Conservation (phyloP, 2,888 invertebrate species). For the Lepidonotus clava region DNA sequence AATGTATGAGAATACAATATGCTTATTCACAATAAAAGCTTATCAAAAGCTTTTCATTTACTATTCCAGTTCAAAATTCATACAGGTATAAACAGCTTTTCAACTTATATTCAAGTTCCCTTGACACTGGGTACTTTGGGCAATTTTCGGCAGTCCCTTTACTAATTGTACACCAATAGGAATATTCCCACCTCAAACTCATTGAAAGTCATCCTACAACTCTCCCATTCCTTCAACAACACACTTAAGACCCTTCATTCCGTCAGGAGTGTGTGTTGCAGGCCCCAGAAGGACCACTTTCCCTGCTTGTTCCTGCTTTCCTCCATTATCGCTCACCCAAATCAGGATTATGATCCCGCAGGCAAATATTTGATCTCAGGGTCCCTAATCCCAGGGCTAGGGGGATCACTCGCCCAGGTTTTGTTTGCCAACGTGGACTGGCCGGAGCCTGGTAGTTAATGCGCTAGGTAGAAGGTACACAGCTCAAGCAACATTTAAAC, state of each 20-base stretch:
- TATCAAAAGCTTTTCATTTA: too few species aligned
- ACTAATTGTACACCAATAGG: not conserved
- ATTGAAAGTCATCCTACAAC: slow-evolving; percentile 17
- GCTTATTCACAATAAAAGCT: too few species aligned
- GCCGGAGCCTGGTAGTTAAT: not conserved
- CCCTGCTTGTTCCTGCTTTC: not conserved
- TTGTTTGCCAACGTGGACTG: not conserved
- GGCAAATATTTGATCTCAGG: not conserved
- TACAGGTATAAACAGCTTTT: too few species aligned
- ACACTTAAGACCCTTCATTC: not conserved
- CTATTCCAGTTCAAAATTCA: too few species aligned
- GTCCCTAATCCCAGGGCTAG: not conserved
- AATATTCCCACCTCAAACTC: not conserved
- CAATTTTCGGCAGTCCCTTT: not conserved
- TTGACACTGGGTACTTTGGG: too few species aligned
- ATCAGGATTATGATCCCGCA: not conserved
- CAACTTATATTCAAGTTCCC: too few species aligned
- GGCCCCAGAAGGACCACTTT: not conserved
- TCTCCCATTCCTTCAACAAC: slow-evolving; percentile 14
- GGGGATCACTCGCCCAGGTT: not conserved
- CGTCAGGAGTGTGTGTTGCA: not conserved
- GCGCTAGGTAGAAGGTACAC: not conserved
- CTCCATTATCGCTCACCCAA: not conserved
- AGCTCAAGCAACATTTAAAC: not conserved
- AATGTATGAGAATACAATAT: too few species aligned